phyloP scores from a whole-genome alignment of 2,113 vertebrate genomes.

The Mohoua ochrocephala region DNA sequence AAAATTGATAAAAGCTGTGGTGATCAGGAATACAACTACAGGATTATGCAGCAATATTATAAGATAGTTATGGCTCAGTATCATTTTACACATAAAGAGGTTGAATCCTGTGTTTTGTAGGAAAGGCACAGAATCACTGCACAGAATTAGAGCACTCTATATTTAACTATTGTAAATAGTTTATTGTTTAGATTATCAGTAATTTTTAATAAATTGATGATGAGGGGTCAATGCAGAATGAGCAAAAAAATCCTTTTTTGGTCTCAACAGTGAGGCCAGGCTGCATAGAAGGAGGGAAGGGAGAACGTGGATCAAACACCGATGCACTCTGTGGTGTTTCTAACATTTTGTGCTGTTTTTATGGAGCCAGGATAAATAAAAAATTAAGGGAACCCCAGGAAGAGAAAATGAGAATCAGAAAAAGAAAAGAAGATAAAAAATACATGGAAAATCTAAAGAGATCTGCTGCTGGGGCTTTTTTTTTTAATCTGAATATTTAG shows the following conservation, averaged over 20 bases:
- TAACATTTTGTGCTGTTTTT: background rate
- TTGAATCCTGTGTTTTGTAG: background rate
- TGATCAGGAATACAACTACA: background rate
- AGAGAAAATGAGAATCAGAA: background rate
- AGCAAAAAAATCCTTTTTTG: background rate
- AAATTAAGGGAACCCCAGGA: background rate
- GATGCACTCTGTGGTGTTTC: background rate
- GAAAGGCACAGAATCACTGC: background rate
- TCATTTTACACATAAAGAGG: background rate
- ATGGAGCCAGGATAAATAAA: background rate
- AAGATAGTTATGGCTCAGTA: background rate
- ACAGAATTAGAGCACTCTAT: background rate
- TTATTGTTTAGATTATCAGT: background rate
- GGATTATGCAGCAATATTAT: background rate
- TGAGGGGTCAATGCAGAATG: background rate
- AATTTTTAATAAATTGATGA: background rate
- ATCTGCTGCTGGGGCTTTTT: background rate
- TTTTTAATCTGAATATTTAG: background rate
- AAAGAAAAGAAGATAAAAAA: background rate
- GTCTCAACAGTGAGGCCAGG: background rate
- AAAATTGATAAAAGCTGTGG: background rate
- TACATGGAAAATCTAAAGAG: background rate
- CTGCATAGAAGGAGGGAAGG: background rate
- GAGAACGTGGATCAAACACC: accelerated
- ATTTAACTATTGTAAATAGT: background rate